Conservation (phyloP, 1,140 invertebrate genomes). For the Paraescarpia echinospica region DNA sequence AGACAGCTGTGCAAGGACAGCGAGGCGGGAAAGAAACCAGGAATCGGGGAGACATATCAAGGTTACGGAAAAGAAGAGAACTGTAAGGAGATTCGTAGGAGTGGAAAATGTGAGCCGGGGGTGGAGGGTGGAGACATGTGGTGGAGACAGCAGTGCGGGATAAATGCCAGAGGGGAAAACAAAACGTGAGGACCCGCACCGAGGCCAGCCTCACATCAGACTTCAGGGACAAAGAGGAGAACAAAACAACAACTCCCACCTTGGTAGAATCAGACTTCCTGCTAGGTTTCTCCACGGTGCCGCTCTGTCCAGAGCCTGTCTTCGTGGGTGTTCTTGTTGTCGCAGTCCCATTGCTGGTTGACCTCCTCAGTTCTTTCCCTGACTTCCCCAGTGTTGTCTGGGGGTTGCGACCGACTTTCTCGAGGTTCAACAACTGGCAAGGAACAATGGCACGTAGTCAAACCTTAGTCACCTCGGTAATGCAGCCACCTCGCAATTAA, state of each 20-base stretch:
- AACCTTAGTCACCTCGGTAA: no score
- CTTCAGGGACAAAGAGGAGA: neutral
- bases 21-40: no score
- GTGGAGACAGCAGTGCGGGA: no score
- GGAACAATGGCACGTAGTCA: neutral
- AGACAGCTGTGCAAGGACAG: no score
- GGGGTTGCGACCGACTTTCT: neutral
- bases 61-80: no score
- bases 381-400: neutral
- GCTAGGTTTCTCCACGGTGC: neutral
- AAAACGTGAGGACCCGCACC: no score
- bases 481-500: no score
- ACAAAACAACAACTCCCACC: neutral
- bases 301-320: neutral
- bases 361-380: neutral
- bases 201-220: neutral
- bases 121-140: no score
- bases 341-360: neutral
- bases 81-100: no score
- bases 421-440: neutral
- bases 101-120: no score
- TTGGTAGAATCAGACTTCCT: neutral
- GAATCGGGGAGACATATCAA: no score
- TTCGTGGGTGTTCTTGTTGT: neutral
- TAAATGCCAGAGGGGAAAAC: no score